Conservation (phyloP, 2,113 vertebrate species). For the Phaethon lepturus region DNA sequence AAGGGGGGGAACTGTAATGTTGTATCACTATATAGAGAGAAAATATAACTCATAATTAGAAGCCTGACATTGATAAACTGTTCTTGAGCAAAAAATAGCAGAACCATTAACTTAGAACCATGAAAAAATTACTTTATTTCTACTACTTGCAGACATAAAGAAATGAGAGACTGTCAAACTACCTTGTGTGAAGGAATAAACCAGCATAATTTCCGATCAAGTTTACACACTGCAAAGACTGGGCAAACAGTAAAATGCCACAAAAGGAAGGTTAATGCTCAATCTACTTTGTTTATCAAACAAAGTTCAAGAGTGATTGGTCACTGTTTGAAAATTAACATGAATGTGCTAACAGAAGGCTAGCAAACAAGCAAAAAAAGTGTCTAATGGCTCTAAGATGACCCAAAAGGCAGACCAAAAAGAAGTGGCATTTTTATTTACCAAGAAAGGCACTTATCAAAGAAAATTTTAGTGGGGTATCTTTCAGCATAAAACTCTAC, state of each 20-base stretch:
- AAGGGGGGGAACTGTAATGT: rapidly evolving
- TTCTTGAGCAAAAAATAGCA: neutral
- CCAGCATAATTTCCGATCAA: neutral
- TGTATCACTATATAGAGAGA: neutral
- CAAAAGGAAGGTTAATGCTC: neutral
- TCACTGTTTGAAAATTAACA: neutral
- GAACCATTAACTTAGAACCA: neutral
- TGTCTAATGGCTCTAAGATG: neutral
- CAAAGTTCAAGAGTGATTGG: neutral
- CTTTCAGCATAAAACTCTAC: neutral
- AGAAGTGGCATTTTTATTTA: neutral
- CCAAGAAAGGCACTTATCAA: neutral
- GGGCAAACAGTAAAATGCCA: neutral
- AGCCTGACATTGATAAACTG: neutral
- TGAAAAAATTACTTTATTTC: neutral
- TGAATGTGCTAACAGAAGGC: neutral
- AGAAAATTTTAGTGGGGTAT: neutral
- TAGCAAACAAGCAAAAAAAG: neutral
- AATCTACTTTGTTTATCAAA: neutral
- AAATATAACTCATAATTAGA: neutral
- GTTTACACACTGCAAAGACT: neutral
- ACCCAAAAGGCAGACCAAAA: neutral
- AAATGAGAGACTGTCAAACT: neutral
- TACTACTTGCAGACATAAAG: neutral
- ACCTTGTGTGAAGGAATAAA: neutral